phyloP scores from a whole-genome alignment of 2,113 vertebrate species.

The Toxotes jaculatrix region DNA sequence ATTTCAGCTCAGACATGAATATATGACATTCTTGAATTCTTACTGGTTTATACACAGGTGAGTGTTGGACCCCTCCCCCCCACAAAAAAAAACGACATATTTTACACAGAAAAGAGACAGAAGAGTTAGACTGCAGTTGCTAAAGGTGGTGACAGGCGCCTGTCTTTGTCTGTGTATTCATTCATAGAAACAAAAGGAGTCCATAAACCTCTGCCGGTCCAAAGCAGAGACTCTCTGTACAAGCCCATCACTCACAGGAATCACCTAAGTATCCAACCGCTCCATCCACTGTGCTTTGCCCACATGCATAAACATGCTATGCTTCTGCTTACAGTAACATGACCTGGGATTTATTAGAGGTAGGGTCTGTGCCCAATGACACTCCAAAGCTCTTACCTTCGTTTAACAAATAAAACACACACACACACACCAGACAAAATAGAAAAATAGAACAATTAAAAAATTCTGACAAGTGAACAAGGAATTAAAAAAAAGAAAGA shows the following conservation, averaged over 20 bases:
- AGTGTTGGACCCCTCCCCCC: not conserved
- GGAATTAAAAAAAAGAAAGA: constrained; percentile 4
- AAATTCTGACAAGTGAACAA: constrained; percentile 22
- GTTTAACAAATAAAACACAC: constrained; percentile 7
- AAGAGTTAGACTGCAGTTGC: constrained; percentile 21
- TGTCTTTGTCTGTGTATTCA: constrained; percentile 1
- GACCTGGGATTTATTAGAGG: constrained; percentile 65
- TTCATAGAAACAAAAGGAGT: constrained; percentile 3
- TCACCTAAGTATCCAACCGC: constrained; percentile 28
- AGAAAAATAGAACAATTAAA: constrained; percentile 45
- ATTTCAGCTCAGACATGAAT: not conserved
- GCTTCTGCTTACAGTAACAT: constrained; percentile 63
- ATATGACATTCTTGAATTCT: constrained; percentile 14
- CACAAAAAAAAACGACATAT: not conserved
- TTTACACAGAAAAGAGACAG: constrained; percentile 30
- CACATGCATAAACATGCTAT: constrained; percentile 24
- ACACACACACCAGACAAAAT: constrained; percentile 3
- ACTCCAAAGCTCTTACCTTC: constrained; percentile 7
- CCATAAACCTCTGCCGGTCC: not conserved
- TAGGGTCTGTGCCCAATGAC: constrained; percentile 47
- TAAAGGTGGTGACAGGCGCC: constrained; percentile 11
- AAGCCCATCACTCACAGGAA: constrained; percentile 17
- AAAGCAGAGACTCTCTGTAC: constrained; percentile 10
- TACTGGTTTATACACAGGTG: constrained; percentile 28
- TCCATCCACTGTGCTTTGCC: constrained; percentile 24